Evolutionary conservation across 2,888 invertebrate species (phyloP).

Genomic region (Sussaba pulchella): DNA sequence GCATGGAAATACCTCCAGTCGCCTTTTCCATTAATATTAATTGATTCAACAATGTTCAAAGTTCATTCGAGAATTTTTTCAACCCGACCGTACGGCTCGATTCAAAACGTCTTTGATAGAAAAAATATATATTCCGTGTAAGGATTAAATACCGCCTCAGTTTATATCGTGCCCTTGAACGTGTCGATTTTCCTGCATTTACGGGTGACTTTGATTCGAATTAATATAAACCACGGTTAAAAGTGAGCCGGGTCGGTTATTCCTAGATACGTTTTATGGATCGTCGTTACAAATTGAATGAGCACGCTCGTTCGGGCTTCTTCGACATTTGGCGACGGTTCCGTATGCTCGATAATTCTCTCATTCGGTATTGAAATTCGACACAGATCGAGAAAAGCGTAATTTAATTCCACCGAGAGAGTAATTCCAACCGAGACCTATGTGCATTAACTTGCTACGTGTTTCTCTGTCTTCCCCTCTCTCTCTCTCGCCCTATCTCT

Average conservation of each 20-base stretch:
- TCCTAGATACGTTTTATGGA: constrained; percentile 48
- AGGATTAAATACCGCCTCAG: too few relatives aligned
- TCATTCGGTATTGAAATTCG: constrained; percentile 60
- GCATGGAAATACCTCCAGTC: too few relatives aligned
- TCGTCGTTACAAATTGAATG: constrained; percentile 60
- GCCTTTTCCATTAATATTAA: too few relatives aligned
- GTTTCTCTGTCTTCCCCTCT: too few relatives aligned
- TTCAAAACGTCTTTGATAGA: too few relatives aligned
- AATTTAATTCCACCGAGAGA: neutral
- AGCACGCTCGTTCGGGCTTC: constrained; percentile 21
- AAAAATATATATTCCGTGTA: too few relatives aligned
- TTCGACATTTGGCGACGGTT: neutral
- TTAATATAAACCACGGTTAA: constrained; percentile 55
- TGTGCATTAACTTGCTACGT: constrained; percentile 36
- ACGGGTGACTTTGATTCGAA: constrained; percentile 25
- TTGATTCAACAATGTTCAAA: too few relatives aligned
- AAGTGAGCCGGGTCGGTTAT: constrained; percentile 42
- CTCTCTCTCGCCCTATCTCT: too few relatives aligned
- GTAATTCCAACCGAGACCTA: constrained; percentile 28
- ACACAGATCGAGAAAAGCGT: constrained; percentile 53
- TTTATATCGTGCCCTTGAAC: neutral
- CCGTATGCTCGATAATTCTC: constrained; percentile 58
- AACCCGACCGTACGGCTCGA: too few relatives aligned
- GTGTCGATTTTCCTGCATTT: neutral
- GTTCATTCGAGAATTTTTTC: too few relatives aligned